These are phyloP conservation scores for Tarsius wallacei DNA, from an alignment of 2,797 vertebrate genomes.

Conservation along the genomic window DNA sequence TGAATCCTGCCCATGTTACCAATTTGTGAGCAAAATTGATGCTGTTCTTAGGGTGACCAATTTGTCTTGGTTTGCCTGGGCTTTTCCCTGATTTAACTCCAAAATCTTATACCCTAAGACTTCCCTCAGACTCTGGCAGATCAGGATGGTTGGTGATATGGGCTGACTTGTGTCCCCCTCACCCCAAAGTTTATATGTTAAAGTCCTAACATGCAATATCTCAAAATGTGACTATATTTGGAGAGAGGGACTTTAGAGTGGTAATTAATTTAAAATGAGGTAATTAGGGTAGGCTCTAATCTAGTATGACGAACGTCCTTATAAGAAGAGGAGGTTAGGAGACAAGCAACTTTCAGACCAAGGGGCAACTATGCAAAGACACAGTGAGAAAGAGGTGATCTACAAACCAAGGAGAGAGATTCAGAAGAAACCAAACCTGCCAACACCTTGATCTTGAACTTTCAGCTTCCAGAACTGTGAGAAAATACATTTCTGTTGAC, in stretches of 20 bases:
- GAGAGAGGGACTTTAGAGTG: not conserved
- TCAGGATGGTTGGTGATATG: not conserved
- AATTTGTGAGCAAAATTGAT: conserved; percentile 19
- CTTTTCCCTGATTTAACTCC: not conserved
- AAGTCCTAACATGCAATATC: not conserved
- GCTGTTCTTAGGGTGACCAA: not conserved
- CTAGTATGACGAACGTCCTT: not conserved
- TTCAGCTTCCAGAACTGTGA: not conserved
- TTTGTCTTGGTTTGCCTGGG: not conserved
- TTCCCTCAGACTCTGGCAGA: not conserved
- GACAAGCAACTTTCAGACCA: not conserved
- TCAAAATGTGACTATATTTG: not conserved
- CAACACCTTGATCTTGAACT: not conserved
- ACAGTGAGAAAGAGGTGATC: not conserved
- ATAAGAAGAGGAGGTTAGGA: conserved; percentile 38
- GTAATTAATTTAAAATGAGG: not conserved
- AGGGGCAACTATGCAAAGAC: not conserved
- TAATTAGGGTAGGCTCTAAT: not conserved
- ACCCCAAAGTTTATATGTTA: not conserved
- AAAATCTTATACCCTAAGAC: not conserved
- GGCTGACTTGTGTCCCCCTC: not conserved
- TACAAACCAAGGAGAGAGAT: not conserved
- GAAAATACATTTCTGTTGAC: not conserved
- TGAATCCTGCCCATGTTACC: not conserved
- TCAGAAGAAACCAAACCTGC: not conserved